Conservation (phyloP, 2,113 vertebrate species). For the Sander lucioperca region DNA sequence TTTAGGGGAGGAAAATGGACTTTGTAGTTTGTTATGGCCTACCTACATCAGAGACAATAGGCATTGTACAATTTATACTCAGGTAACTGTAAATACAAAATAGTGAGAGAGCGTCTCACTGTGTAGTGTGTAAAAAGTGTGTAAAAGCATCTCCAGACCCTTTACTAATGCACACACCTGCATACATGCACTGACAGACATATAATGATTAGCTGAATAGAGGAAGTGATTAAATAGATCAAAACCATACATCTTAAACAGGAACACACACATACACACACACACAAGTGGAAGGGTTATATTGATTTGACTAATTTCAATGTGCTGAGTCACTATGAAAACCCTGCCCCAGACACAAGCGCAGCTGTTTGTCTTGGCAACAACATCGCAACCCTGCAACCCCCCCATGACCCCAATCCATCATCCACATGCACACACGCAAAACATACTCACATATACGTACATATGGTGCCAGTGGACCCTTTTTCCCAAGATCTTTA, state of each 20-base stretch:
- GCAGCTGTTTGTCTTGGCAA: slow-evolving; percentile 84
- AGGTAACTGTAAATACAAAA: slow-evolving; percentile 28
- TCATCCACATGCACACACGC: slow-evolving; percentile 66
- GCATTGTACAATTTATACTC: background rate
- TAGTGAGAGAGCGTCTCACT: background rate
- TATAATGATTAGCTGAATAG: slow-evolving; percentile 17
- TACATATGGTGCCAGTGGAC: background rate
- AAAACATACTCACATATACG: slow-evolving; percentile 12
- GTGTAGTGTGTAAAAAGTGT: too few relatives aligned
- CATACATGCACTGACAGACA: slow-evolving; percentile 26
- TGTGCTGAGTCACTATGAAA: slow-evolving; percentile 79
- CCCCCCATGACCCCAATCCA: slow-evolving; percentile 81
- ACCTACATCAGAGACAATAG: slow-evolving; percentile 22
- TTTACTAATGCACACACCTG: slow-evolving; percentile 81
- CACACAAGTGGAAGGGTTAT: slow-evolving; percentile 39
- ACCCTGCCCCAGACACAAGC: slow-evolving; percentile 78
- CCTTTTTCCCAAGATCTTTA: slow-evolving; percentile 40
- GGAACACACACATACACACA: slow-evolving; percentile 9
- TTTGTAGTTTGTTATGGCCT: background rate
- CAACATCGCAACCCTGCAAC: slow-evolving; percentile 77
- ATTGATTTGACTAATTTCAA: slow-evolving; percentile 81
- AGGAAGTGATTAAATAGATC: slow-evolving; percentile 43
- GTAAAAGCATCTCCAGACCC: slow-evolving; percentile 78
- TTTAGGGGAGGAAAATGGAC: slow-evolving; percentile 56
- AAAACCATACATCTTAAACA: slow-evolving; percentile 23